These are phyloP conservation scores for Rhagonycha lutea DNA, from an alignment of 2,888 invertebrate species.

Conservation along the genomic window DNA sequence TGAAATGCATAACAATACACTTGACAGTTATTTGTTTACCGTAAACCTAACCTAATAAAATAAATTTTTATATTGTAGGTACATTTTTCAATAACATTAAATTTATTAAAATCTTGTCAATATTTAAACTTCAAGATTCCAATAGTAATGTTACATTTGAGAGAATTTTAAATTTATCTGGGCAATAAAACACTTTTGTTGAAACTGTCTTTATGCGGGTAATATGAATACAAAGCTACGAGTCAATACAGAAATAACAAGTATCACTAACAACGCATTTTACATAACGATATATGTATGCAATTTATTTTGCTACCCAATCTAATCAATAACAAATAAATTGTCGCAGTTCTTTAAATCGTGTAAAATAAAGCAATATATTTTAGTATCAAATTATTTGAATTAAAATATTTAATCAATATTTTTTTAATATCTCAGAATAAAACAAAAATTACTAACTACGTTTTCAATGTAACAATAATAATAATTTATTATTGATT, in stretches of 20 bases:
- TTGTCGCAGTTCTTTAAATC: not conserved
- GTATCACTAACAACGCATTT: not conserved
- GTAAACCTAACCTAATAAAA: not conserved
- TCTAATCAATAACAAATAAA: not conserved
- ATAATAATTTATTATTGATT: too few species aligned
- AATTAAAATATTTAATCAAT: not conserved
- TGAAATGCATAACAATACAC: not conserved
- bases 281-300: not conserved
- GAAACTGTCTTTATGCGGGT: not conserved
- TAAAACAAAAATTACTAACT: too few species aligned
- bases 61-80: not conserved
- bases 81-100: not conserved
- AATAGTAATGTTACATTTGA: not conserved
- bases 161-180: not conserved
- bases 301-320: not conserved
- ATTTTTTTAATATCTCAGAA: too few species aligned
- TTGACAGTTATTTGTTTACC: not conserved
- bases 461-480: too few species aligned
- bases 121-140: not conserved
- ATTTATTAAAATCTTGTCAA: not conserved
- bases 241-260: not conserved
- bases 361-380: not conserved
- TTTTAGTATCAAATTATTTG: not conserved
- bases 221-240: not conserved
- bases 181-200: conserved; percentile 1